Evolutionary conservation across 2,888 invertebrate species (phyloP), one percentile per base, ranked within the genome.

Genomic region (Cactoblastis cactorum): DNA sequence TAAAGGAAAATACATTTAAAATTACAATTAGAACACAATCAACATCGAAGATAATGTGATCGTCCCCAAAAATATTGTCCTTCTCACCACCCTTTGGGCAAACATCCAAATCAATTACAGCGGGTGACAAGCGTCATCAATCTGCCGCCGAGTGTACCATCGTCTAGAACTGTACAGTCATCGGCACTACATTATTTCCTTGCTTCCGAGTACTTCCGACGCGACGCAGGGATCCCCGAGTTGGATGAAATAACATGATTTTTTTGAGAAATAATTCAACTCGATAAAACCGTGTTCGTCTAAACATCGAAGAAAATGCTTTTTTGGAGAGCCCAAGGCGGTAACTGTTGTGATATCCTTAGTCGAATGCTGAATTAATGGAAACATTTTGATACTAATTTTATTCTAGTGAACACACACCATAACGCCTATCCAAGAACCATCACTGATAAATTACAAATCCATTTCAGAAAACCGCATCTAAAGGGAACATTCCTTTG

Each of bases 101-200:
- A 46, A 46, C 45, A 46, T 46, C 45, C 34, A 46, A 35, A 46
- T 46, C 34, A 35, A 35, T 46, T 22, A 35, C 46, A 22, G 9
- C n/a, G 9, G 3, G 14, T 46, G 34, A 46, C 43, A 43, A 43
- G 43, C 17, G 12, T n/a, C 28, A 43, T 43, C 43, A 43, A 43
- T 43, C 43, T 28, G 28, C 41, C 17, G 14, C 37, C 37, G 11
- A 41, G 22, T 41, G 22, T 41, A 41, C 41, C 22, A 17, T 17
- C 22, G 41, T 9, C 19, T n/a, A 9, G 17, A 28, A 43, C 28
- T 43, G 43, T 43, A 43, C 43, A 43, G 43, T 43, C 43, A 43
- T 43, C 43, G 15, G 1, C 28, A 43, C 28, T 43, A 32, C 28
- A 43, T 43, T 43, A 43, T 43, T 43, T 28, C 14, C 28, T 1